phyloP scores from a whole-genome alignment of 2,797 vertebrate genomes.

The Sphenopsis melanotis region DNA sequence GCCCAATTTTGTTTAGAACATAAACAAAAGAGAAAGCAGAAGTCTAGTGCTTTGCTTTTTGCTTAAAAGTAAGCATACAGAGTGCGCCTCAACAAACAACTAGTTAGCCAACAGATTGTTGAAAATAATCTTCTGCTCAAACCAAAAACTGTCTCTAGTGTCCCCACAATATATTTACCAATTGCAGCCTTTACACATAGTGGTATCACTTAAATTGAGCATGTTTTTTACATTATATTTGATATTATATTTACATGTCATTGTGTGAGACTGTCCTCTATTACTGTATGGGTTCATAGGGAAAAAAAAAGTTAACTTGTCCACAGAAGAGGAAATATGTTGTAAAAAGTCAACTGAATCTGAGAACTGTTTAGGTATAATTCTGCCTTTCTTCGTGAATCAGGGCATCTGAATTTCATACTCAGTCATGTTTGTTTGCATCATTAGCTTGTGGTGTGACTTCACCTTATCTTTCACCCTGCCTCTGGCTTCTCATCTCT shows the following conservation, averaged over 20 bases:
- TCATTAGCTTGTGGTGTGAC: not conserved
- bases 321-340: not conserved
- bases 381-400: not conserved
- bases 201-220: not conserved
- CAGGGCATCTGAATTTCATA: not conserved
- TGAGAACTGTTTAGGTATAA: not conserved
- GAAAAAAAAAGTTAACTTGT: not conserved
- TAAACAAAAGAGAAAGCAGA: not conserved
- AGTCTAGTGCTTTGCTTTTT: not conserved
- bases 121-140: not conserved
- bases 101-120: not conserved
- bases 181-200: not conserved
- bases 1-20: not conserved
- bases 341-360: not conserved
- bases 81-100: not conserved
- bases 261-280: not conserved
- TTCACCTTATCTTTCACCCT: not conserved
- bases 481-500: not conserved
- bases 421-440: not conserved
- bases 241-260: not conserved
- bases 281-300: not conserved
- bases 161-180: not conserved
- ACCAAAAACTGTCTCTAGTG: not conserved
- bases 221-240: not conserved
- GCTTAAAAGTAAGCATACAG: rapidly evolving